Percentiles rank a stretch among this genome's conserved stretches.
Evolutionary conservation across 1,140 invertebrate species (phyloP).

Genomic region (Aphelinus certus): DNA sequence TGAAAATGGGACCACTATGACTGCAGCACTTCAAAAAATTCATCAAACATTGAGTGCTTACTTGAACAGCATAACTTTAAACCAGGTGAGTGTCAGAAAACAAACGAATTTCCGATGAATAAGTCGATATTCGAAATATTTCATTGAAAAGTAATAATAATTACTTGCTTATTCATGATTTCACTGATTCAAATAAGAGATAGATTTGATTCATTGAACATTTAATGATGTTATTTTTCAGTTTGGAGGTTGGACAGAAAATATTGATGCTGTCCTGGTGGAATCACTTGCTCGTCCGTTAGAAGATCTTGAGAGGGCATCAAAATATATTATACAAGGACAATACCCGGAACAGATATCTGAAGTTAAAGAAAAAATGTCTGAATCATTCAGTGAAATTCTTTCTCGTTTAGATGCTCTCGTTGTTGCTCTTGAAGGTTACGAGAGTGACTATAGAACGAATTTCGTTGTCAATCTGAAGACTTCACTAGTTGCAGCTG

Average conservation of each 20-base stretch:
- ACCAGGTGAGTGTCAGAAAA: constrained; percentile 38
- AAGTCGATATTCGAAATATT: too few species aligned
- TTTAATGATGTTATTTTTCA: constrained; percentile 1
- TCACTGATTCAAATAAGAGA: neutral
- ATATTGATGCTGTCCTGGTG: constrained; percentile 58
- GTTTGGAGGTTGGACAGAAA: constrained; percentile 52
- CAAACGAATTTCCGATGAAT: too few species aligned
- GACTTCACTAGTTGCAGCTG: constrained; percentile 47
- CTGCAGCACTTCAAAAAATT: constrained; percentile 40
- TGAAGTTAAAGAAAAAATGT: constrained; percentile 40
- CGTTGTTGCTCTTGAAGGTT: constrained; percentile 53
- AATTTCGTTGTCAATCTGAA: constrained; percentile 53
- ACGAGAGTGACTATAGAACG: constrained; percentile 54
- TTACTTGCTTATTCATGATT: neutral
- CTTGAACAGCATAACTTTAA: constrained; percentile 47
- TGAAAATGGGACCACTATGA: constrained; percentile 34
- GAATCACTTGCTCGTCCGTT: constrained; percentile 55
- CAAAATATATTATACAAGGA: constrained; percentile 31
- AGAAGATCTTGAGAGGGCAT: constrained; percentile 49
- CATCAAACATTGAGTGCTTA: constrained; percentile 44
- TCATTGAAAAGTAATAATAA: too few species aligned
- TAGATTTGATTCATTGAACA: constrained; percentile 2
- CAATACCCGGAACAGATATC: constrained; percentile 26
- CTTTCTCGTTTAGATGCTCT: constrained; percentile 53
- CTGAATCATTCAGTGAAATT: constrained; percentile 49